A percentile compares a stretch with the other conserved stretches of the same genome.
These are phyloP conservation scores for Nyctalus aviator DNA, from an alignment of 2,797 vertebrate species.

Conservation along the genomic window DNA sequence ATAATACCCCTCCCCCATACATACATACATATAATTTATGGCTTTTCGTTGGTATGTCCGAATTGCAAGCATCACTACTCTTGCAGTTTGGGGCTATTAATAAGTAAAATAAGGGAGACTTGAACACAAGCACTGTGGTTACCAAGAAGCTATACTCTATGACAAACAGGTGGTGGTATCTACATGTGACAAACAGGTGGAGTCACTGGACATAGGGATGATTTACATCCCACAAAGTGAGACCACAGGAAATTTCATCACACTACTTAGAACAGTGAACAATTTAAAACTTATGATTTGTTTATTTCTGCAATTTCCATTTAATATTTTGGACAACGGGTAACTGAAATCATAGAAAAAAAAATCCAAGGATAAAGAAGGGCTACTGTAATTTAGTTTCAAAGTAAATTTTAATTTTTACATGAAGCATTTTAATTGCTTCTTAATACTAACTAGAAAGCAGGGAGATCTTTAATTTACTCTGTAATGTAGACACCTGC, in stretches of 20 bases:
- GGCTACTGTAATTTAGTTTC: not conserved
- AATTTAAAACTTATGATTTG: not conserved
- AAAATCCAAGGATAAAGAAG: not conserved
- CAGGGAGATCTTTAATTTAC: not conserved
- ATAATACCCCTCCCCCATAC: no score
- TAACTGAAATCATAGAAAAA: not conserved
- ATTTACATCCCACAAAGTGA: not conserved
- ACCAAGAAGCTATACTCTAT: not conserved
- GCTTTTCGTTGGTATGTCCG: not conserved
- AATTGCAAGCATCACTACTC: not conserved
- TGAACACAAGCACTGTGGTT: not conserved
- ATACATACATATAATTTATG: not conserved
- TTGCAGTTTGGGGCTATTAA: not conserved
- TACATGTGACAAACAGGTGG: no score
- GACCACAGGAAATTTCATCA: not conserved
- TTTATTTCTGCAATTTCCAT: not conserved
- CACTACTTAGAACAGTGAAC: not conserved
- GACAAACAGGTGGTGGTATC: not conserved
- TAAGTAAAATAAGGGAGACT: not conserved
- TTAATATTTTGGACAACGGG: not conserved
- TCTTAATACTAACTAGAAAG: not conserved
- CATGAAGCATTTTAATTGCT: not conserved
- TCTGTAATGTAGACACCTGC: not conserved
- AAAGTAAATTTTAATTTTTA: constrained; percentile 54
- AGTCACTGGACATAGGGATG: not conserved